phyloP scores from a whole-genome alignment of 2,797 vertebrate genomes.

The Trichosurus vulpecula region DNA sequence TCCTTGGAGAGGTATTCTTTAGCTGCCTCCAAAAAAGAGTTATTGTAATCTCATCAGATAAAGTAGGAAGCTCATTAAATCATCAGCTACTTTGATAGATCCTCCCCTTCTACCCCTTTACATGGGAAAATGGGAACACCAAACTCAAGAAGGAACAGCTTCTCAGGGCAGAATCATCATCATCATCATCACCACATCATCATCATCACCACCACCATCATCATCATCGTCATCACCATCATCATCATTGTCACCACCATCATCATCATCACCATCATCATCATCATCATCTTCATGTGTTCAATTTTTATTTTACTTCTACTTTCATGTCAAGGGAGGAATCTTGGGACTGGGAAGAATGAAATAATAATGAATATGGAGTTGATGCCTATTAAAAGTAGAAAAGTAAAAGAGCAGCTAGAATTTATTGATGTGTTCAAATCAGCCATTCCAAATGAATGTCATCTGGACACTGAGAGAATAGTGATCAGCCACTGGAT shows the following conservation, averaged over 20 bases:
- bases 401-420: background rate
- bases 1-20: background rate
- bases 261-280: too few species aligned
- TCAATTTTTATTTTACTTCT: background rate
- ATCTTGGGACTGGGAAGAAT: background rate
- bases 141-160: background rate
- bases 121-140: background rate
- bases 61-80: background rate
- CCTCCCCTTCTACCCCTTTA: background rate
- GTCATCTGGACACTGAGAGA: background rate
- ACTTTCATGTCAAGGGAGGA: background rate
- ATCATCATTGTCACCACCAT: too few species aligned
- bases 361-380: background rate
- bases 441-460: background rate
- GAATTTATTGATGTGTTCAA: background rate
- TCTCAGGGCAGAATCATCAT: background rate
- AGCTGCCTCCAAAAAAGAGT: background rate
- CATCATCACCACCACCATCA: background rate
- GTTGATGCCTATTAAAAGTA: background rate
- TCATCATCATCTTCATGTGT: background rate
- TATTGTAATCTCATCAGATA: background rate
- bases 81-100: background rate
- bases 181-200: too few species aligned
- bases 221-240: too few species aligned
- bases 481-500: background rate